Percentiles rank a stretch among this genome's conserved stretches.
These are phyloP conservation scores for Amblyjoppa proteus DNA, from an alignment of 2,888 invertebrate genomes.

Conservation along the genomic window DNA sequence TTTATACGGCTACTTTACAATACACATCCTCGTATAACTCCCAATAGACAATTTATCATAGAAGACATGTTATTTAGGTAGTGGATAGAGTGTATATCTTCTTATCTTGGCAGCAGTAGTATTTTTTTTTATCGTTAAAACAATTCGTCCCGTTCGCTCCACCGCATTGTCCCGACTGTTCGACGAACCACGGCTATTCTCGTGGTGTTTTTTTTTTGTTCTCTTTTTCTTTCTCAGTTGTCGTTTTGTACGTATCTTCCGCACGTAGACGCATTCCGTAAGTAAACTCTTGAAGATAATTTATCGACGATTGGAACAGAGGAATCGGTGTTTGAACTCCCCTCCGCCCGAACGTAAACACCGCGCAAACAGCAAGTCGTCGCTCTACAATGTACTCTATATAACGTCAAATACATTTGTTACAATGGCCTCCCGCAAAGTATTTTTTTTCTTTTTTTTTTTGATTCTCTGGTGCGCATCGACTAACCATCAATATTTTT, in stretches of 20 bases:
- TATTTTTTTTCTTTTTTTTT: constrained; percentile 27
- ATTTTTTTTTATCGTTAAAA: constrained; percentile 34
- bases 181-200: background rate
- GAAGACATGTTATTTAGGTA: constrained; percentile 59
- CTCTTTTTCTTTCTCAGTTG: background rate
- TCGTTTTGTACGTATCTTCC: background rate
- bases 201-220: background rate
- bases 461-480: constrained; percentile 60
- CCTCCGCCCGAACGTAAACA: constrained; percentile 41
- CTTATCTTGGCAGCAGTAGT: constrained; percentile 58
- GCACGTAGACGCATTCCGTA: constrained; percentile 20
- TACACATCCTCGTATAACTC: constrained; percentile 52
- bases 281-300: constrained; percentile 9
- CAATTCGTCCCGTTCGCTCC: background rate
- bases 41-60: constrained; percentile 62
- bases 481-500: constrained; percentile 29
- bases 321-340: constrained; percentile 29
- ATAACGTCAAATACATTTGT: constrained; percentile 66
- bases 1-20: constrained; percentile 51
- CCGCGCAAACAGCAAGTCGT: constrained; percentile 20
- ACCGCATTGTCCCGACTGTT: constrained; percentile 9
- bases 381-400: constrained; percentile 58
- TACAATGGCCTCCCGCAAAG: constrained; percentile 67
- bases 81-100: constrained; percentile 57
- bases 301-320: constrained; percentile 15